phyloP scores from a whole-genome alignment of 92 coral and sea anemone species.

The Desmophyllum pertusum region DNA sequence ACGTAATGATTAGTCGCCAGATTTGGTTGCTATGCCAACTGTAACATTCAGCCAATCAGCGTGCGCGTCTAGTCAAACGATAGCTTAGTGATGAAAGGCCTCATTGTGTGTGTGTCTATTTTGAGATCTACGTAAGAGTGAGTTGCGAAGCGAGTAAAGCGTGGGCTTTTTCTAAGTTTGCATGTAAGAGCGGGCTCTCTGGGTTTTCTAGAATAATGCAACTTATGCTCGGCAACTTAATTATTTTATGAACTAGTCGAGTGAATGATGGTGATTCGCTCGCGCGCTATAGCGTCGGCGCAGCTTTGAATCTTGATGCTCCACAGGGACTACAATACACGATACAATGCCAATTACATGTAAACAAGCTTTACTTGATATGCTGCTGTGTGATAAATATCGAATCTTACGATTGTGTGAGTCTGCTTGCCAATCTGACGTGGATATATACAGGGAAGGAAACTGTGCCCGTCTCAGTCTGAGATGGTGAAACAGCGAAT shows the following conservation, averaged over 20 bases:
- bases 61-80: conserved; percentile 40
- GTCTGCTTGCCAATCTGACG: conserved; percentile 20
- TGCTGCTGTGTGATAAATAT: conserved; percentile 31
- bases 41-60: conserved; percentile 63
- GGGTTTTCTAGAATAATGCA: conserved; percentile 10
- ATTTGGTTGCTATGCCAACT: conserved; percentile 78
- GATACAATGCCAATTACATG: conserved; percentile 39
- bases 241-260: neutral
- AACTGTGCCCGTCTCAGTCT: neutral
- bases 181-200: neutral
- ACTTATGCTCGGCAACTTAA: neutral
- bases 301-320: neutral
- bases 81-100: conserved; percentile 46
- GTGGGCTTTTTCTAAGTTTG: conserved; percentile 21
- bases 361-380: conserved; percentile 31
- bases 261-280: no score
- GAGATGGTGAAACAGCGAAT: neutral
- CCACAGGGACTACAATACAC: conserved; percentile 26
- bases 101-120: conserved; percentile 61
- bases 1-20: conserved; percentile 93
- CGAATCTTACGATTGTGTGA: neutral
- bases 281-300: neutral
- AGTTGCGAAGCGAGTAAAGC: conserved; percentile 7
- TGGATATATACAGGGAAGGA: neutral
- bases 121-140: conserved; percentile 50